These are phyloP conservation scores for Netelia melanura DNA, from an alignment of 2,888 invertebrate genomes.

Conservation along the genomic window DNA sequence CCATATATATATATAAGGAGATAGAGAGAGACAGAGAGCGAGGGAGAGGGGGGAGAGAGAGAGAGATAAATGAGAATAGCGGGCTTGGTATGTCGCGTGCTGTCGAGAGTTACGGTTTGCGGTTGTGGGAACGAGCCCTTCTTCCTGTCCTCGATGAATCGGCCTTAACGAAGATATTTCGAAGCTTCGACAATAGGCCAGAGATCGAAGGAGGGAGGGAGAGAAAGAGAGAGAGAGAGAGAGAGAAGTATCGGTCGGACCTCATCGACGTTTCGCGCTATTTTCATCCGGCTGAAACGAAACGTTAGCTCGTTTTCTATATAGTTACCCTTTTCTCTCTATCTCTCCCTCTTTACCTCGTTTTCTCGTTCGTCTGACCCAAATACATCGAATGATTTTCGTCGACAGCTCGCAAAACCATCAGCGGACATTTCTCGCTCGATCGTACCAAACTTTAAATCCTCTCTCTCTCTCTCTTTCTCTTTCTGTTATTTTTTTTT, in stretches of 20 bases:
- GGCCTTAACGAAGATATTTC: conserved; percentile 67
- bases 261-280: conserved; percentile 72
- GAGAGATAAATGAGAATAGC: not conserved
- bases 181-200: conserved; percentile 57
- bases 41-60: not conserved
- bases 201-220: not conserved
- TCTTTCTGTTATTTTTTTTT: not conserved
- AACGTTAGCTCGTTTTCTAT: conserved; percentile 28
- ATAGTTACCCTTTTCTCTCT: not conserved
- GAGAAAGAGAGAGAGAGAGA: not conserved
- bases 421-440: conserved; percentile 50
- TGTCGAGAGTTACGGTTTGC: conserved; percentile 33
- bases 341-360: conserved; percentile 3
- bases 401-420: conserved; percentile 71
- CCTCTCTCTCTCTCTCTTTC: not conserved
- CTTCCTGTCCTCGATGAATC: conserved; percentile 60
- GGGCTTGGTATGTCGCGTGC: conserved; percentile 7
- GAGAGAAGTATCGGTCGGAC: conserved; percentile 69
- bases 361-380: conserved; percentile 69
- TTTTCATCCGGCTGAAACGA: conserved; percentile 60
- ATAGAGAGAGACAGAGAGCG: too few species aligned
- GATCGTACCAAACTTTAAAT: conserved; percentile 11
- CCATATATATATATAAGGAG: not conserved
- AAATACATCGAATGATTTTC: conserved; percentile 73
- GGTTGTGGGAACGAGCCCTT: conserved; percentile 33